Conservation (phyloP, 1,140 invertebrate species). For the Acromyrmex echinatior region DNA sequence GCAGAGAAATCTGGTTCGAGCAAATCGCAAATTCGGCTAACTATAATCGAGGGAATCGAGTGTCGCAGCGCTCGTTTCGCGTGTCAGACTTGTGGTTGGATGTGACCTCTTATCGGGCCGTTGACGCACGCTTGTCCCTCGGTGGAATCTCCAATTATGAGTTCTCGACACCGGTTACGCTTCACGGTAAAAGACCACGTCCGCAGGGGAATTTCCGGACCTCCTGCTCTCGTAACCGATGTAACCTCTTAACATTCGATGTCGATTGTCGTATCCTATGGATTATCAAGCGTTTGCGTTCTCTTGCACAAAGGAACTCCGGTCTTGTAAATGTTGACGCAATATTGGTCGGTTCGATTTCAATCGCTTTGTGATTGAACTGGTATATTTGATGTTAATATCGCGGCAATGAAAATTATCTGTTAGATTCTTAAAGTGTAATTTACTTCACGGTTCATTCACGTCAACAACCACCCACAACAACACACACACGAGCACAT, state of each 20-base stretch:
- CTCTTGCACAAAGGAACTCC: constrained; percentile 19
- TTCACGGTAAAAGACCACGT: constrained; percentile 31
- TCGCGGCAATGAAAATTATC: neutral
- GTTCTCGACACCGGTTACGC: constrained; percentile 48
- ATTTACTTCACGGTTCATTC: neutral
- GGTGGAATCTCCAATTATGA: constrained; percentile 58
- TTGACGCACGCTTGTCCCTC: constrained; percentile 30
- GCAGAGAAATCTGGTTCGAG: neutral
- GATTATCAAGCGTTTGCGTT: constrained; percentile 27
- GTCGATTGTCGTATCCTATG: constrained; percentile 36
- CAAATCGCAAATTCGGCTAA: neutral
- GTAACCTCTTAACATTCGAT: constrained; percentile 42
- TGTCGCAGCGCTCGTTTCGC: neutral
- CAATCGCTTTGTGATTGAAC: constrained; percentile 18
- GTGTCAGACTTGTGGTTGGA: constrained; percentile 21
- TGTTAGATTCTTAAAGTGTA: neutral
- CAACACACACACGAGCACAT: neutral
- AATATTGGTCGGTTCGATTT: constrained; percentile 24
- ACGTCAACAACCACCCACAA: too few relatives aligned
- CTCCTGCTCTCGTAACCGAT: constrained; percentile 41
- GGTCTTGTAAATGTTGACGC: constrained; percentile 38
- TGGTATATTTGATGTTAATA: constrained; percentile 15
- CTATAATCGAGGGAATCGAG: constrained; percentile 2
- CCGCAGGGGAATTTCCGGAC: constrained; percentile 32
- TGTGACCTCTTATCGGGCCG: constrained; percentile 24